These are phyloP conservation scores for Trachelus iudaicus DNA, from an alignment of 2,888 invertebrate species.

Conservation along the genomic window DNA sequence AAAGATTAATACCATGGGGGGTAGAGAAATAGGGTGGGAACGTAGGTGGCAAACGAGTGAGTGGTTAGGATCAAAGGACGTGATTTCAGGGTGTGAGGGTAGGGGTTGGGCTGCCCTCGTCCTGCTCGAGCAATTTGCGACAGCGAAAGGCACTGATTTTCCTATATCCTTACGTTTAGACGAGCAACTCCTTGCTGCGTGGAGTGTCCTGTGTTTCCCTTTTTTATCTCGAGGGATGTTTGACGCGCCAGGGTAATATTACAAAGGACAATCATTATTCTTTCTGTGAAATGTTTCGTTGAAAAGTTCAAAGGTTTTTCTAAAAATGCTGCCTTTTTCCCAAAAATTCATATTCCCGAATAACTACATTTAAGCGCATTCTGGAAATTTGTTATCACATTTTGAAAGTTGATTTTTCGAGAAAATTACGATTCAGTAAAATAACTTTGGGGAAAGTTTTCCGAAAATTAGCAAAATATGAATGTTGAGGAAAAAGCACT, in stretches of 20 bases:
- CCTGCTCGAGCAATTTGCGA: not conserved
- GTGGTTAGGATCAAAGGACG: not conserved
- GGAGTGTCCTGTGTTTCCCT: not conserved
- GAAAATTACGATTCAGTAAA: too few relatives aligned
- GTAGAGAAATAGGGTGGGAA: not conserved
- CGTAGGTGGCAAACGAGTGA: not conserved
- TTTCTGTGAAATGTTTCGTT: constrained; percentile 1
- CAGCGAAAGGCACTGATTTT: not conserved
- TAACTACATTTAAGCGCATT: too few relatives aligned
- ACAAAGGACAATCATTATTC: constrained; percentile 12
- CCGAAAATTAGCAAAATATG: too few relatives aligned
- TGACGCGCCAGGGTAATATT: not conserved
- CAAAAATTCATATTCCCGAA: too few relatives aligned
- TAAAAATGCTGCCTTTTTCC: not conserved
- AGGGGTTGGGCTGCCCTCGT: not conserved
- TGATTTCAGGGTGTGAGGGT: not conserved
- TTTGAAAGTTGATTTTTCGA: too few relatives aligned
- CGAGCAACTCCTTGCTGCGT: not conserved
- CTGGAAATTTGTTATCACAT: too few relatives aligned
- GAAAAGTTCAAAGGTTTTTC: not conserved
- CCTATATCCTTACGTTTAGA: not conserved
- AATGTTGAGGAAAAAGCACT: too few relatives aligned
- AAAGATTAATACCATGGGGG: not conserved
- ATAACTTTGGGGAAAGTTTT: too few relatives aligned
- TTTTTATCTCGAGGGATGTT: not conserved